phyloP scores from a whole-genome alignment of 2,113 vertebrate genomes.

The Nannospalax galili region DNA sequence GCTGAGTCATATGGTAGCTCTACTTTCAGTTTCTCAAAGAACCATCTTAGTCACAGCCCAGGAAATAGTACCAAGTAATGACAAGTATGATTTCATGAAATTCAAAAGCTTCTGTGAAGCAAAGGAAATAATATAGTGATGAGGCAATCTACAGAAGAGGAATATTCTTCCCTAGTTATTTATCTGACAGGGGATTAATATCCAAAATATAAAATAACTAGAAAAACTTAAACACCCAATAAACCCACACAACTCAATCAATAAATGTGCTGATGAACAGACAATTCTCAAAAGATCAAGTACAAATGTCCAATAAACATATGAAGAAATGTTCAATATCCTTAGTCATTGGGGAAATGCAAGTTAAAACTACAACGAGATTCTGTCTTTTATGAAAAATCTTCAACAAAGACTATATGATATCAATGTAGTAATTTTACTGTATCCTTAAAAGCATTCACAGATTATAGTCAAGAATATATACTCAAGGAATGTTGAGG shows the following conservation, averaged over 20 bases:
- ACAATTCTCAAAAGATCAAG: background rate
- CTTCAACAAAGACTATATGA: background rate
- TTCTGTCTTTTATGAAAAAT: background rate
- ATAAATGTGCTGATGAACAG: background rate
- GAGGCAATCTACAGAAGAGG: too few relatives aligned
- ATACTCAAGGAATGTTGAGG: background rate
- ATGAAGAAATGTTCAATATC: background rate
- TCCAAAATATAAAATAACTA: too few relatives aligned
- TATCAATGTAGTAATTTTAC: constrained; percentile 48
- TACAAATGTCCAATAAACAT: background rate
- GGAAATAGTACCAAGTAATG: background rate
- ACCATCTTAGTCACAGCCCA: background rate
- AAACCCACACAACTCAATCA: background rate
- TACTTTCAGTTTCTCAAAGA: background rate
- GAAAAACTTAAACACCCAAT: background rate
- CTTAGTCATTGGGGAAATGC: background rate
- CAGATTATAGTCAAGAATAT: background rate
- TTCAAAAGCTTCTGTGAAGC: too few relatives aligned
- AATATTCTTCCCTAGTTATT: too few relatives aligned
- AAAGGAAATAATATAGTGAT: too few relatives aligned
- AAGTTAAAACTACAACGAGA: background rate
- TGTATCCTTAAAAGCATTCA: background rate
- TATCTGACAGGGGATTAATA: too few relatives aligned
- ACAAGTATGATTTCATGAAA: background rate
- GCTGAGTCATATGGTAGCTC: background rate